Conservation (phyloP, 2,797 vertebrate genomes). For the Anabas testudineus region DNA sequence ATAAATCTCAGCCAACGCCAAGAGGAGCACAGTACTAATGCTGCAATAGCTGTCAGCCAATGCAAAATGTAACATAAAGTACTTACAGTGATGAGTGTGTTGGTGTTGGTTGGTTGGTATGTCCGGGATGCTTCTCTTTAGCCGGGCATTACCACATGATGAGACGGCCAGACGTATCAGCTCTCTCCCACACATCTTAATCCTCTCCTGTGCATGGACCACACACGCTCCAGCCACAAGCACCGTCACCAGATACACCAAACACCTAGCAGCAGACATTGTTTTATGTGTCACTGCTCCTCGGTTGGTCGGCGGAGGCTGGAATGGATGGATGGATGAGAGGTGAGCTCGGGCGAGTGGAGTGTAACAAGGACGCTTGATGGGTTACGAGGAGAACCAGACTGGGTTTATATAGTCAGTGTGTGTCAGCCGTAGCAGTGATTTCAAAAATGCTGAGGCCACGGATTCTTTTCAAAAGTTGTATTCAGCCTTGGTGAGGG, state of each 20-base stretch:
- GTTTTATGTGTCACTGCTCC: conserved; percentile 11
- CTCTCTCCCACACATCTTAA: conserved; percentile 83
- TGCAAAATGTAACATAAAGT: neutral
- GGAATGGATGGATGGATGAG: neutral
- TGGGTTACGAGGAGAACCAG: conserved; percentile 20
- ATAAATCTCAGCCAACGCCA: neutral
- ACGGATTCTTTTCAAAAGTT: conserved; percentile 37
- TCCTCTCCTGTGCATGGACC: conserved; percentile 70
- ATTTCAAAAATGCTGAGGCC: conserved; percentile 34
- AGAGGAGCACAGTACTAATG: neutral
- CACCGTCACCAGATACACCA: conserved; percentile 67
- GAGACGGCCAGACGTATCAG: conserved; percentile 81
- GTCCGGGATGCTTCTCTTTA: conserved; percentile 62
- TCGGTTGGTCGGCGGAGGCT: conserved; percentile 3
- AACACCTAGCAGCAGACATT: conserved; percentile 65
- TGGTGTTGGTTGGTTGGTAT: conserved; percentile 18
- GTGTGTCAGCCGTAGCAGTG: neutral
- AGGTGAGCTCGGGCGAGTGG: neutral
- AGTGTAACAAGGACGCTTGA: neutral
- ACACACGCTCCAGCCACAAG: conserved; percentile 49
- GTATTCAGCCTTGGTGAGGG: conserved; percentile 76
- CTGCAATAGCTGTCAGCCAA: neutral
- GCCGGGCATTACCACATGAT: conserved; percentile 76
- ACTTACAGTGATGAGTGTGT: conserved; percentile 54
- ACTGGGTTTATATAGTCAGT: conserved; percentile 61